phyloP scores from a whole-genome alignment of 1,140 invertebrate species.

The Melitaea cinxia region DNA sequence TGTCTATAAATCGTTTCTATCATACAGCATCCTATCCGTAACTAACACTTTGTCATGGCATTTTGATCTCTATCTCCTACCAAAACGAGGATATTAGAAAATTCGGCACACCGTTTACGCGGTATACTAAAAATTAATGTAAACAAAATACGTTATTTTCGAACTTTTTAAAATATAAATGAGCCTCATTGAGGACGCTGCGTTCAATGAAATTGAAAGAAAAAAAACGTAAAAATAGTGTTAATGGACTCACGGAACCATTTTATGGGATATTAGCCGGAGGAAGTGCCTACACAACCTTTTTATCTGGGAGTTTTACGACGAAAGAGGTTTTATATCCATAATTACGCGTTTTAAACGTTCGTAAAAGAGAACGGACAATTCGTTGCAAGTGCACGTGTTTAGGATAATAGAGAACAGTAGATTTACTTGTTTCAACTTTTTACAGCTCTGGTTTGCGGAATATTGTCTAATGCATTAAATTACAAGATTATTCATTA shows the following conservation, averaged over 20 bases:
- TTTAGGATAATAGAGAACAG: constrained; percentile 12
- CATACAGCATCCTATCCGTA: constrained; percentile 48
- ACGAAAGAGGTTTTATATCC: constrained; percentile 56
- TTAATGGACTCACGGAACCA: constrained; percentile 49
- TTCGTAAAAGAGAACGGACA: constrained; percentile 47
- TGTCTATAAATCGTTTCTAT: constrained; percentile 51
- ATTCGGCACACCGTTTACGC: constrained; percentile 53
- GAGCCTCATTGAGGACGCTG: constrained; percentile 54
- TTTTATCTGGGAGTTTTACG: constrained; percentile 55
- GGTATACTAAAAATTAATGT: constrained; percentile 53
- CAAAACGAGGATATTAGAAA: constrained; percentile 41
- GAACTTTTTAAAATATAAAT: constrained; percentile 55
- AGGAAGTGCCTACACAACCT: constrained; percentile 54
- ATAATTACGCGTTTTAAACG: constrained; percentile 53
- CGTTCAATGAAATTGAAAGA: constrained; percentile 52
- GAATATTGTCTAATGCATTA: constrained; percentile 12
- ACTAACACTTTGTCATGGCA: constrained; percentile 30
- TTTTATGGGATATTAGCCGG: constrained; percentile 51
- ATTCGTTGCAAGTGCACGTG: constrained; percentile 44
- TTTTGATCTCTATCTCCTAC: constrained; percentile 32
- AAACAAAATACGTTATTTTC: constrained; percentile 52
- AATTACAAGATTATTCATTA: constrained; percentile 17
- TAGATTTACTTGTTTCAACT: constrained; percentile 22
- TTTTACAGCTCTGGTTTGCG: constrained; percentile 22
- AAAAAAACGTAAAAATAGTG: constrained; percentile 55